Evolutionary conservation across 2,113 vertebrate genomes (phyloP), one percentile per base, ranked within the genome.

Genomic region (Rafetus swinhoei): DNA sequence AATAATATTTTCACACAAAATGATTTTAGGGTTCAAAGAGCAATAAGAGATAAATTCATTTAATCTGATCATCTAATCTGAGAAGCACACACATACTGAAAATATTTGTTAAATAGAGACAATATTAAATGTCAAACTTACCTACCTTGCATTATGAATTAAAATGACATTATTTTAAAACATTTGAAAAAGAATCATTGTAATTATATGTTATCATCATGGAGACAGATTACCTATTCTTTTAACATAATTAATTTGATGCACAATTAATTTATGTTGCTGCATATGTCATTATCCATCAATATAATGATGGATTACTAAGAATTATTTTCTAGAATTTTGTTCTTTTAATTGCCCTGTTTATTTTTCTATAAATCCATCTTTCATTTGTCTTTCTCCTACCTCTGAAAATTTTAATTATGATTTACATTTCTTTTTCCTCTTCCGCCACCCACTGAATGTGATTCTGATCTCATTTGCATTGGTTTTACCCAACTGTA

Each of bases 131-230:
- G 94, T 96, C 95, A 97, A 94, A 97, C 91, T 45, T 89, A 90
- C 88, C 95, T 81, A 94, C 94, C 94, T 25, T 87, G 86, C 84
- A 56, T 95, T 95, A 95, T 82, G 89, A 96, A 97, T 95, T 90
- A 90, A 95, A 97, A 96, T 89, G 90, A 94, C 96, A 96, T 95
- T 96, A 93, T 96, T 97, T 98, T 90, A 94, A 96, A 97, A 97
- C 94, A 97, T 95, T 81, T 56, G 91, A 95, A 93, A 93, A 86
- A 97, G 93, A 92, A 95, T 90, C 88, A 90, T 94, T 84, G 79
- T 98, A 97, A 98, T 98, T 97, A 97, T 4, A 96, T 80, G 90
- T 95, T 96, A 97, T 95, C 96, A 97, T 90, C 95, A 92, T 54
- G 57, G 89, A 97, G 86, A 90, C 86, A 96, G 97, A 98, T 72